A percentile compares a stretch with the other conserved stretches of the same genome.
Conservation (phyloP, 2,113 vertebrate genomes). For the Pimephales promelas region DNA sequence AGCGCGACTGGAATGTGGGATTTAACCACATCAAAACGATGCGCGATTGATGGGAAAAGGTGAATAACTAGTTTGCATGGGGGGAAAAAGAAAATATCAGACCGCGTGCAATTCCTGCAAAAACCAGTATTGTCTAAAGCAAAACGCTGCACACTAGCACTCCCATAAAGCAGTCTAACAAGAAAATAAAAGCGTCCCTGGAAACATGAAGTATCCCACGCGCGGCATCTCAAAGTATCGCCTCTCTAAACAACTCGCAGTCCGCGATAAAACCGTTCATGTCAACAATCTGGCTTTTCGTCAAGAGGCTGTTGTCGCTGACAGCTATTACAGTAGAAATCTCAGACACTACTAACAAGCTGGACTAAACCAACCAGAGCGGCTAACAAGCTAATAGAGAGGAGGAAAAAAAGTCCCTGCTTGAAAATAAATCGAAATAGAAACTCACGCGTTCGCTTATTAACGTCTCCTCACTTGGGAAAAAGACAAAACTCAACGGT, state of each 20-base stretch:
- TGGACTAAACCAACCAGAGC: constrained; percentile 60
- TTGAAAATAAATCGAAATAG: constrained; percentile 59
- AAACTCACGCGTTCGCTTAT: constrained; percentile 35
- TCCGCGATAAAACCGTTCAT: not conserved
- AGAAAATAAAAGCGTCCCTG: constrained; percentile 38
- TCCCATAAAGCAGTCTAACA: constrained; percentile 1
- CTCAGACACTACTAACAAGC: constrained; percentile 42
- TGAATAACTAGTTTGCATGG: not conserved
- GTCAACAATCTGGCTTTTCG: not conserved
- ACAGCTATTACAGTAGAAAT: constrained; percentile 28
- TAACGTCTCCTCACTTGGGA: not conserved
- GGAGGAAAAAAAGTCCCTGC: constrained; percentile 60
- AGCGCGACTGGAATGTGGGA: not conserved
- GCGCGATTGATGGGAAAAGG: not conserved
- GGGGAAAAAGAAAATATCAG: not conserved
- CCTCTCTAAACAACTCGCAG: constrained; percentile 30
- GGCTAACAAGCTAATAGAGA: constrained; percentile 75
- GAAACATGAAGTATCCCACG: constrained; percentile 40
- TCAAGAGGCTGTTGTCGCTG: constrained; percentile 1
- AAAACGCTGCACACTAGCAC: constrained; percentile 3
- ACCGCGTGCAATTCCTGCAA: constrained; percentile 2
- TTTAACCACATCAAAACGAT: not conserved
- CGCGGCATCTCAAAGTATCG: constrained; percentile 36
- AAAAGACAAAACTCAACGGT: not conserved
- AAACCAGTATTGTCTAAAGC: not conserved